Percentiles rank a stretch among this genome's conserved stretches.
phyloP scores from a whole-genome alignment of 2,113 vertebrate species.

The Triplophysa siluroides region DNA sequence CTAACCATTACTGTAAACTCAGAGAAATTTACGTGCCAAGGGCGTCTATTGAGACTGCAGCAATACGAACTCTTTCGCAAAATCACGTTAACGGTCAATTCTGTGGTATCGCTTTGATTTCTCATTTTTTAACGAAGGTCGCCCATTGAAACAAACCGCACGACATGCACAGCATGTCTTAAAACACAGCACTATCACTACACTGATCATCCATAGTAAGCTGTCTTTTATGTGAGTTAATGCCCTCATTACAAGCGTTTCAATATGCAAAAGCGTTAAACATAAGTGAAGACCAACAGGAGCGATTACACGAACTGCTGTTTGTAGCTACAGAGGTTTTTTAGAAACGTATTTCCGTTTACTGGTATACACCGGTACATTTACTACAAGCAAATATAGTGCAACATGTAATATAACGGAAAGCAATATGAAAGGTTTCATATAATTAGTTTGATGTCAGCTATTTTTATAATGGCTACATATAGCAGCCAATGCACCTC shows the following conservation, averaged over 20 bases:
- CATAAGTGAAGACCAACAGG: slow-evolving; percentile 19
- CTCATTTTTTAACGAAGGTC: slow-evolving; percentile 5
- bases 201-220: not conserved
- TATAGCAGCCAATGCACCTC: not conserved
- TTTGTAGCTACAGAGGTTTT: too few relatives aligned
- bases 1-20: slow-evolving; percentile 24
- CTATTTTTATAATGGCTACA: slow-evolving; percentile 4
- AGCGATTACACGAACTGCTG: not conserved
- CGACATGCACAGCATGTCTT: not conserved
- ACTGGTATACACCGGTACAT: slow-evolving; percentile 15
- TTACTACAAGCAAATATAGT: slow-evolving; percentile 39
- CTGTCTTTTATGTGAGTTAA: slow-evolving; percentile 5
- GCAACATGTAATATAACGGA: slow-evolving; percentile 49
- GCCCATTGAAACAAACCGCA: not conserved
- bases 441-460: slow-evolving; percentile 14
- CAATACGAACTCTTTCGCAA: slow-evolving; percentile 15
- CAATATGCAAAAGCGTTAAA: slow-evolving; percentile 51
- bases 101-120: not conserved
- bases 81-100: not conserved
- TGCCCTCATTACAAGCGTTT: slow-evolving; percentile 29
- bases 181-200: not conserved
- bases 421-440: slow-evolving; percentile 55
- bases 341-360: too few relatives aligned
- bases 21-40: slow-evolving; percentile 24
- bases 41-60: slow-evolving; percentile 33